Evolutionary conservation across 2,797 vertebrate genomes (phyloP), one percentile per base, ranked within the genome.

Genomic region (Ptychobarbus kaznakovi): DNA sequence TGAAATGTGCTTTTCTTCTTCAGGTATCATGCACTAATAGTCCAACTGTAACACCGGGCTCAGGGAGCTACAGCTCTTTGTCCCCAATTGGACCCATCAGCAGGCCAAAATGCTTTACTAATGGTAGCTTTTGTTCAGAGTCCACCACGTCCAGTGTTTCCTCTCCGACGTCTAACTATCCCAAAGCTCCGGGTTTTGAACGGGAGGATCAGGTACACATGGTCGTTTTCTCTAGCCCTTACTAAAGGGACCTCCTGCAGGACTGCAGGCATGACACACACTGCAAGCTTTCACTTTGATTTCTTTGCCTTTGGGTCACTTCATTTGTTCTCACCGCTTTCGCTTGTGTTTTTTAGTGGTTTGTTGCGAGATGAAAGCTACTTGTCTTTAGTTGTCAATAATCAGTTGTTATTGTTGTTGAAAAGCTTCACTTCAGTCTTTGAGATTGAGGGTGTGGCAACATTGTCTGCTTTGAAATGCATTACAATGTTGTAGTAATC

Each of bases 101-200:
- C 95, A 95, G 95, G 92, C 95, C 94, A 92, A 95, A 95, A 94
- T 94, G 94, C 92, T 94, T 96, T 94, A 95, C 94, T 95, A 96
- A 95, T 82, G 94, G 92, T 92, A 92, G 94, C 94, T 95, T 95
- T 93, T 96, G 95, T 95, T 96, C 95, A 92, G 95, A 96, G 88
- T 95, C 95, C 91, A 93, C 91, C 92, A 91, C 94, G 80, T 95
- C 96, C 94, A 94, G 93, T 94, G 94, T 96, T 91, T 94, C 95
- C 85, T 95, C 95, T 93, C 94, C 95, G 90, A 95, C 92, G 90
- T 94, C 94, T 95, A 95, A 94, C 93, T 97, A 96, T 95, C 95
- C 96, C 72, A 96, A 94, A 96, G 96, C 96, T 91, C 96, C 96
- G 87, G 96, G 96, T 92, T 97, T 95, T 95, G 96, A 97, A 94